phyloP scores from a whole-genome alignment of 35 echinoderm and acorn worm genomes.

The Ptychodera flava region DNA sequence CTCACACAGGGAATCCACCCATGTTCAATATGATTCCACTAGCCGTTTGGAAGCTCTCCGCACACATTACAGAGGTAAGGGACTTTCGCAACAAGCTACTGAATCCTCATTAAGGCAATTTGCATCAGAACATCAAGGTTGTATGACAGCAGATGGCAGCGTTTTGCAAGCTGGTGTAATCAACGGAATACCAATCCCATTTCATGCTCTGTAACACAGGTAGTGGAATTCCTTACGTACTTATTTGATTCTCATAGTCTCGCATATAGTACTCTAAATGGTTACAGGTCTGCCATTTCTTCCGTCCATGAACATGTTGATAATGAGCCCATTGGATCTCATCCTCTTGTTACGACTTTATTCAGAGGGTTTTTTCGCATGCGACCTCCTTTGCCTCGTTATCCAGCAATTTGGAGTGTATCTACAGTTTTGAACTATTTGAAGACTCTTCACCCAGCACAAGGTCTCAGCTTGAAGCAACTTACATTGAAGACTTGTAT shows the following conservation, averaged over 20 bases:
- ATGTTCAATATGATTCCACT: slow-evolving; percentile 17
- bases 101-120: slow-evolving; percentile 18
- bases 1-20: slow-evolving; percentile 5
- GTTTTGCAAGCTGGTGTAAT: slow-evolving; percentile 29
- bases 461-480: slow-evolving; percentile 15
- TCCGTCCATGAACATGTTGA: background rate
- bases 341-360: slow-evolving; percentile 15
- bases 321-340: background rate
- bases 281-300: slow-evolving; percentile 15
- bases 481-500: slow-evolving; percentile 23
- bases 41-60: slow-evolving; percentile 28
- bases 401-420: slow-evolving; percentile 20
- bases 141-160: slow-evolving; percentile 28
- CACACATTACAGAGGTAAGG: slow-evolving; percentile 3
- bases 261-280: slow-evolving; percentile 23
- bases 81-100: slow-evolving; percentile 19
- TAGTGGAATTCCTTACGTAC: background rate
- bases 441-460: slow-evolving; percentile 2
- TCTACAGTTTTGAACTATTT: slow-evolving; percentile 30
- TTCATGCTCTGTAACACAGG: background rate
- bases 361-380: slow-evolving; percentile 33
- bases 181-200: background rate
- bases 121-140: slow-evolving; percentile 24
- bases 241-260: background rate
- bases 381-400: slow-evolving; percentile 12